These are phyloP conservation scores for Zalophus californianus DNA, from an alignment of 2,797 vertebrate species.

Conservation along the genomic window DNA sequence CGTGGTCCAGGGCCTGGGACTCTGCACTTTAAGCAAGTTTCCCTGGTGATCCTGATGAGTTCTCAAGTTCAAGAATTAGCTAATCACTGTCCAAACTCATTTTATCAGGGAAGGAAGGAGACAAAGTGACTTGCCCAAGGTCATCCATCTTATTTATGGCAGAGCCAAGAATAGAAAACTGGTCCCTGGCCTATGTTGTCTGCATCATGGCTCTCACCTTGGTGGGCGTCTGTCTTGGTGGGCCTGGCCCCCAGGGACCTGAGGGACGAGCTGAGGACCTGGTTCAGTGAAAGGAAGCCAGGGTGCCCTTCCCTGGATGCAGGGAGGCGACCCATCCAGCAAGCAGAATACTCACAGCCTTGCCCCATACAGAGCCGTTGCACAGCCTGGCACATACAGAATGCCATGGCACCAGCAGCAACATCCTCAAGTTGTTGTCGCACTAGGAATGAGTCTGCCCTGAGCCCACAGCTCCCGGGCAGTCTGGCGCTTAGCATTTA, in stretches of 20 bases:
- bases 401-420: background rate
- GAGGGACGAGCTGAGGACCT: background rate
- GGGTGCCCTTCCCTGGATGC: background rate
- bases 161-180: conserved; percentile 58
- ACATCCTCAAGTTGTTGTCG: background rate
- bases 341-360: background rate
- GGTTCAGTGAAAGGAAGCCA: background rate
- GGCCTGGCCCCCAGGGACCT: background rate
- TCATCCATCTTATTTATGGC: conserved; percentile 61
- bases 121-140: conserved; percentile 58
- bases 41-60: background rate
- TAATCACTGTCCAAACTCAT: background rate
- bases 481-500: background rate
- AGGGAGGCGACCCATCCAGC: background rate
- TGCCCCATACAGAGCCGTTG: accelerated
- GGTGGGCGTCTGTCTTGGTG: background rate
- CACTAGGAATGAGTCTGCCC: background rate
- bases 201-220: background rate
- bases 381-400: background rate
- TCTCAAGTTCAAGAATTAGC: conserved; percentile 20
- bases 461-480: background rate
- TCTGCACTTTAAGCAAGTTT: background rate
- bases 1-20: background rate
- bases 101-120: conserved; percentile 1
- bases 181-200: conserved; percentile 18